Base-by-base conservation (phyloP, 2,888 invertebrate species). In the Lottia gigantea region DNA sequence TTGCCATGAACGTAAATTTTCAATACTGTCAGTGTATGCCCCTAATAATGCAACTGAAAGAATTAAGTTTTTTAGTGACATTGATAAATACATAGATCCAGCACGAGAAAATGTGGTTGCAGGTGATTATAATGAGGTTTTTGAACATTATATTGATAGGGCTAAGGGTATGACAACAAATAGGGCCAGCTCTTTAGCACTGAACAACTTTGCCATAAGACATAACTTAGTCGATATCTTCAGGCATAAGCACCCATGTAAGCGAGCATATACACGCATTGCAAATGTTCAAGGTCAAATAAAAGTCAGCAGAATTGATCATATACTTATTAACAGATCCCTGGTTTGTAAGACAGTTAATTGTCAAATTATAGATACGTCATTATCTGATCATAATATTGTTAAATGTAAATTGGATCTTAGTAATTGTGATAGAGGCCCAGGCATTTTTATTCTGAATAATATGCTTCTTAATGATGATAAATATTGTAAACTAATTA, bases 391-490 rank as follows among this genome's bases (percentile, higher is more conserved):
- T 40, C 40, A 40, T 40, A 40, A 40, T 40, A 40, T 40, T 40
- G 40, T 11, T 40, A 40, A 40, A 40, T 40, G 40, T 40, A 40
- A 40, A 15, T 47, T 66, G n/a, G 46, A 66, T 23, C 49, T 66
- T 49, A 46, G 46, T 47, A 47, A 23, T 62, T 63, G 62, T 14
- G 71, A 71, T 67, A 23, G 67, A 49, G 67, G 71, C 15, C 71
- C 64, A 26, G 71, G 71, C 16, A 26, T 68, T 16, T 68, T 63
- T 49, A 46, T 68, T 26, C 46, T 66, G 0, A 71, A 71, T 66
- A 71, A 67, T 71, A 40, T n/a, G 26, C n/a, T 55, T n/a, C 62
- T 71, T 40, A 12, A n/a, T 23, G 67, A 71, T 67, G 61, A 45
- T 14, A 61, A 19, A 23, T 71, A 67, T 64, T 12, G 19, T 64